Evolutionary conservation across 23 tunicate genomes (phyloP).

Genomic region (Trididemnum nubilum): DNA sequence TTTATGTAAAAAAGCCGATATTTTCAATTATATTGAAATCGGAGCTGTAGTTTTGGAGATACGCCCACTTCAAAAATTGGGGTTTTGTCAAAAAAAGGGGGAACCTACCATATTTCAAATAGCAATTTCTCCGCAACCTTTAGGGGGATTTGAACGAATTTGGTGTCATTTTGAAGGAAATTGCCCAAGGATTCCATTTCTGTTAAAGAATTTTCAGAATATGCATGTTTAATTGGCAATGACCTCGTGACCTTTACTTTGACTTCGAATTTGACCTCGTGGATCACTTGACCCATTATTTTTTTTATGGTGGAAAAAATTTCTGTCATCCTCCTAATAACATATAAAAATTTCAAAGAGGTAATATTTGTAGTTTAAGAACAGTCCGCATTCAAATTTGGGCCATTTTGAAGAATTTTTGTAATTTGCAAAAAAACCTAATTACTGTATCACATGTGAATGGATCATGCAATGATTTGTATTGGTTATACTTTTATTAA

Average conservation of each 20-base stretch:
- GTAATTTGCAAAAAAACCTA: background rate
- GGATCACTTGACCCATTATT: constrained; percentile 6
- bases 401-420: constrained; percentile 1
- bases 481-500: background rate
- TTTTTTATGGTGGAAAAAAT: background rate
- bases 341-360: constrained; percentile 8
- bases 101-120: background rate
- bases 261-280: constrained; percentile 14
- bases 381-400: background rate
- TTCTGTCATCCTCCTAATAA: background rate
- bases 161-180: constrained; percentile 5
- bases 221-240: background rate
- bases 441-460: background rate
- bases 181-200: constrained; percentile 12
- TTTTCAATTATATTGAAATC: background rate
- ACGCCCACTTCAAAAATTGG: constrained; percentile 5
- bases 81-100: background rate
- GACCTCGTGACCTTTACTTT: background rate
- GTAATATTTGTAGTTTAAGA: constrained; percentile 9
- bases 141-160: background rate
- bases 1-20: background rate
- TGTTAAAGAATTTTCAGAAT: background rate
- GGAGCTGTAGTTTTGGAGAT: constrained; percentile 16
- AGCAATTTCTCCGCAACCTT: background rate
- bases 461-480: background rate